These are phyloP conservation scores for Trisateles emortualis DNA, from an alignment of 2,888 invertebrate genomes.

Conservation along the genomic window DNA sequence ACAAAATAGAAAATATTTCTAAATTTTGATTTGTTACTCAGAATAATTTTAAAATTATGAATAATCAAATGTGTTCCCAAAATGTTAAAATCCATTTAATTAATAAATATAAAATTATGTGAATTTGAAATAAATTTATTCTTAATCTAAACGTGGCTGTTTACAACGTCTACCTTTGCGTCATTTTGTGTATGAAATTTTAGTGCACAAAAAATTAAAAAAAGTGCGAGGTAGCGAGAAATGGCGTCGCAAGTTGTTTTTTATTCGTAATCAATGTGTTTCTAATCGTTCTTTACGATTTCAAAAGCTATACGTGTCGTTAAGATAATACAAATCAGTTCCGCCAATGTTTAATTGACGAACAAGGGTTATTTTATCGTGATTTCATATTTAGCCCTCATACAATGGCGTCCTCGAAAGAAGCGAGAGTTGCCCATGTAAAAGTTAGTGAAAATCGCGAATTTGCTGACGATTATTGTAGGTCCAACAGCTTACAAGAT, in stretches of 20 bases:
- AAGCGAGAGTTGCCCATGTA: constrained; percentile 77
- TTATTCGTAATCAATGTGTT: constrained; percentile 77
- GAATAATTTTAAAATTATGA: too few species aligned
- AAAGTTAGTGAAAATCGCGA: constrained; percentile 80
- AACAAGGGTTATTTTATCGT: constrained; percentile 63
- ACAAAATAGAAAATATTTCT: too few species aligned
- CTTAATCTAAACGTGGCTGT: constrained; percentile 45
- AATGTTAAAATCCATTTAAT: neutral
- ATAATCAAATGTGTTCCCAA: too few species aligned
- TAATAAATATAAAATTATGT: neutral
- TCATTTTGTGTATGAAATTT: constrained; percentile 57
- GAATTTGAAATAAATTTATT: neutral
- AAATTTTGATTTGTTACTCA: too few species aligned
- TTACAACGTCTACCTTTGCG: constrained; percentile 47
- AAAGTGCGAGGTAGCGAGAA: constrained; percentile 77
- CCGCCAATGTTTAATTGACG: constrained; percentile 71
- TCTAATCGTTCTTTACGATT: constrained; percentile 67
- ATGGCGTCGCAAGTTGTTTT: constrained; percentile 87
- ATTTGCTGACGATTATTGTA: constrained; percentile 64
- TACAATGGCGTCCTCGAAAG: constrained; percentile 86
- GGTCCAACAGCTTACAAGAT: constrained; percentile 68
- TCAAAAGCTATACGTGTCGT: constrained; percentile 55
- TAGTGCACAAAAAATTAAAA: constrained; percentile 59
- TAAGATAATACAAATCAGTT: constrained; percentile 57
- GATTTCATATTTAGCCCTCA: constrained; percentile 67